These are phyloP conservation scores for Leptopilina clavipes DNA, from an alignment of 1,140 invertebrate species.

Conservation along the genomic window DNA sequence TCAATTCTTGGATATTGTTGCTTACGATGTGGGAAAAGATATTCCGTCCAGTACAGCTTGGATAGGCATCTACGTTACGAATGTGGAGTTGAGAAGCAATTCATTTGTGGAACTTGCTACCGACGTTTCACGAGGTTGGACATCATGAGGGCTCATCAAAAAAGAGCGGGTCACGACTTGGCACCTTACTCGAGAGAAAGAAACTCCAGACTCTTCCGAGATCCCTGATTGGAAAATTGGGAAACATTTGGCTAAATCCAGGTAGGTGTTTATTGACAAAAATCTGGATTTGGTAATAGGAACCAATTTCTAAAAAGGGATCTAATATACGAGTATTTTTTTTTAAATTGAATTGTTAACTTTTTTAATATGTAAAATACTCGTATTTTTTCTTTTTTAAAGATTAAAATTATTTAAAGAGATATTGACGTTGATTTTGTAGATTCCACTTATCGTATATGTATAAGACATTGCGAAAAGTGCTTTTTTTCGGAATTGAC, in stretches of 20 bases:
- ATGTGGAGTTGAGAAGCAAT: slow-evolving; percentile 68
- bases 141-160: slow-evolving; percentile 61
- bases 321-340: neutral
- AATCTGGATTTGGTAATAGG: neutral
- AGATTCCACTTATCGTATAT: slow-evolving; percentile 43
- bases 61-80: slow-evolving; percentile 70
- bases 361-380: neutral
- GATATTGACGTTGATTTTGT: neutral
- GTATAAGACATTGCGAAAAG: slow-evolving; percentile 53
- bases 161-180: slow-evolving; percentile 58
- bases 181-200: slow-evolving; percentile 55
- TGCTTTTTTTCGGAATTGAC: slow-evolving; percentile 8
- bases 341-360: neutral
- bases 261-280: neutral
- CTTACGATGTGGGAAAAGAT: slow-evolving; percentile 70
- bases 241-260: neutral
- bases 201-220: slow-evolving; percentile 46
- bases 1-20: slow-evolving; percentile 64
- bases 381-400: neutral
- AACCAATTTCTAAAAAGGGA: slow-evolving; percentile 1
- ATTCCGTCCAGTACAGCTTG: slow-evolving; percentile 70
- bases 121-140: slow-evolving; percentile 64
- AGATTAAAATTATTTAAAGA: neutral
- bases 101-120: slow-evolving; percentile 65
- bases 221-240: slow-evolving; percentile 34